A percentile compares a stretch with the other conserved stretches of the same genome.
These are phyloP conservation scores for Gallinago stenura DNA, from an alignment of 2,797 vertebrate genomes.

Conservation along the genomic window DNA sequence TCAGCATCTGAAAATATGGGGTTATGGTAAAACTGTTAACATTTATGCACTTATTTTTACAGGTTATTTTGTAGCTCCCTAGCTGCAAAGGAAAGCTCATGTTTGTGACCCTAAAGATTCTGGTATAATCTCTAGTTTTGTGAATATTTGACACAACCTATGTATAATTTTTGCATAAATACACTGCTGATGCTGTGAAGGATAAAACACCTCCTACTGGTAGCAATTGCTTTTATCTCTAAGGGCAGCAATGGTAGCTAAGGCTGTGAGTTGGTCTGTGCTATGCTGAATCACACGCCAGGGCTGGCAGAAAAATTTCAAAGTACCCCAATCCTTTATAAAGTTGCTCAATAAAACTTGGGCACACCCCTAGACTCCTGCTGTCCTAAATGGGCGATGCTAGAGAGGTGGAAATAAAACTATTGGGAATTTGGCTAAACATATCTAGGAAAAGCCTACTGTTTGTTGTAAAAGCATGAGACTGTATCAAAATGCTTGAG, in stretches of 20 bases:
- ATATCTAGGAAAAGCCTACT: background rate
- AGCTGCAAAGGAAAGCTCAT: background rate
- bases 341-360: background rate
- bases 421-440: background rate
- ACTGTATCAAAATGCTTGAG: background rate
- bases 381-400: background rate
- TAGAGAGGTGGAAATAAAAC: background rate
- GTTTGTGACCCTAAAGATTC: background rate
- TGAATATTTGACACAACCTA: background rate
- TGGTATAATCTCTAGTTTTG: background rate
- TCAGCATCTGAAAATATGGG: background rate
- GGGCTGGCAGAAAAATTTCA: background rate
- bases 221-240: background rate
- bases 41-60: background rate
- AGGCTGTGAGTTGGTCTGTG: background rate
- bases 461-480: background rate
- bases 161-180: background rate
- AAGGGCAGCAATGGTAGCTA: background rate
- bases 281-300: background rate
- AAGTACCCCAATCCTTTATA: background rate
- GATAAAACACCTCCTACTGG: background rate
- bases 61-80: background rate
- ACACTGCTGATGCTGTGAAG: background rate
- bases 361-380: background rate
- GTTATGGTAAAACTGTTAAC: background rate